Evolutionary conservation across 2,888 invertebrate species (phyloP).

Genomic region (Diabrotica balteata): DNA sequence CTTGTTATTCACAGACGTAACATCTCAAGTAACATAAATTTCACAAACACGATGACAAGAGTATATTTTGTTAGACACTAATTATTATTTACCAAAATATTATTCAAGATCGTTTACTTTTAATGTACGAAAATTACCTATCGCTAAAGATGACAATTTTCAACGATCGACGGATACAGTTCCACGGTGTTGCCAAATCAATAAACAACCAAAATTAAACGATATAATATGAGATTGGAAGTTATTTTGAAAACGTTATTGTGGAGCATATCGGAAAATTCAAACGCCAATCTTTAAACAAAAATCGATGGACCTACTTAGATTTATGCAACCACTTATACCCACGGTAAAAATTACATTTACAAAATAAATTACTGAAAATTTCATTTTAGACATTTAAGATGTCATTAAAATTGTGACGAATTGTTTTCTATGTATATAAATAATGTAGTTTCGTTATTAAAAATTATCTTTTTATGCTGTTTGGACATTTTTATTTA

Average conservation of each 20-base stretch:
- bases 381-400: too few relatives aligned
- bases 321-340: neutral
- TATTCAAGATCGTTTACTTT: neutral
- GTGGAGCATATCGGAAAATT: neutral
- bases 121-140: too few relatives aligned
- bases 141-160: neutral
- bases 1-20: too few relatives aligned
- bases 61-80: neutral
- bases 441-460: too few relatives aligned
- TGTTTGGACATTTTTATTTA: too few relatives aligned
- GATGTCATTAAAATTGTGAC: too few relatives aligned
- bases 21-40: too few relatives aligned
- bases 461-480: too few relatives aligned
- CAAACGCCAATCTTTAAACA: neutral
- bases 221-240: neutral
- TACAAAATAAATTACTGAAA: too few relatives aligned
- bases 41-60: too few relatives aligned
- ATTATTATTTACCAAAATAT: neutral
- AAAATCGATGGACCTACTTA: neutral
- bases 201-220: neutral
- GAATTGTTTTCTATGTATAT: too few relatives aligned
- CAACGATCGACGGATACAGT: slow-evolving; percentile 8
- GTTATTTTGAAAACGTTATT: slow-evolving; percentile 3
- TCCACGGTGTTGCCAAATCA: slow-evolving; percentile 12
- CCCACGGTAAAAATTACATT: too few relatives aligned